Evolutionary conservation across 2,113 vertebrate species (phyloP), one percentile per base, ranked within the genome.

Genomic region (Austrofundulus limnaeus): DNA sequence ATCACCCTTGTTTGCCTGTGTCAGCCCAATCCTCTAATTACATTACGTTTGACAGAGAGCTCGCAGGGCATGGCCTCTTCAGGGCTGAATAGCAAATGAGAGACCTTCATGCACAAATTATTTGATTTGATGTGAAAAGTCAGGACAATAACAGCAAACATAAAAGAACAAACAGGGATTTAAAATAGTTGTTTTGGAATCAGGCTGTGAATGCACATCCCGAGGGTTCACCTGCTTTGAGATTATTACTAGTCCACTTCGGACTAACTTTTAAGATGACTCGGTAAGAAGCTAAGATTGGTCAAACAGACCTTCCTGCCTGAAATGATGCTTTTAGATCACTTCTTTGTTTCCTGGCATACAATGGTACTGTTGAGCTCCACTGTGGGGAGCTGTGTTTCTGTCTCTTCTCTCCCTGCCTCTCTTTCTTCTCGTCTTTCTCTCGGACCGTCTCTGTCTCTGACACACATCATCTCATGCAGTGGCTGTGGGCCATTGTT

Each of bases 311-410:
- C 51, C 25, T 66, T 24, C 19, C 24, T 59, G 34, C 37, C 11
- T 25, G 51, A 46, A 39, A 25, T 11, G 38, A 39, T 3, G 53
- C 60, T 65, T 72, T 67, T 49, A 48, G 17, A 43, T 54, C n/a
- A 14, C 6, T 17, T 45, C 28, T 4, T 60, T 46, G 52, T 24
- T 3, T 17, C 37, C 23, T 28, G 17, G 28, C 1, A 2, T 47
- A 74, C n/a, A 66, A 47, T 52, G 62, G 77, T 89, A 15, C 85
- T 75, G 20, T 38, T 11, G 28, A 37, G 61, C 28, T 87, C 90
- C 91, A 92, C 90, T 88, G 88, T 77, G 91, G 85, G 91, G 91
- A 85, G 89, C 91, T 92, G 85, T 91, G 76, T 77, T 78, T 70
- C 89, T 87, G 75, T 64, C 65, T 80, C 39, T 66, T 75, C 56